A percentile compares a stretch with the other conserved stretches of the same genome.
Evolutionary conservation across 2,113 vertebrate species (phyloP).

Genomic region (Nibea albiflora): DNA sequence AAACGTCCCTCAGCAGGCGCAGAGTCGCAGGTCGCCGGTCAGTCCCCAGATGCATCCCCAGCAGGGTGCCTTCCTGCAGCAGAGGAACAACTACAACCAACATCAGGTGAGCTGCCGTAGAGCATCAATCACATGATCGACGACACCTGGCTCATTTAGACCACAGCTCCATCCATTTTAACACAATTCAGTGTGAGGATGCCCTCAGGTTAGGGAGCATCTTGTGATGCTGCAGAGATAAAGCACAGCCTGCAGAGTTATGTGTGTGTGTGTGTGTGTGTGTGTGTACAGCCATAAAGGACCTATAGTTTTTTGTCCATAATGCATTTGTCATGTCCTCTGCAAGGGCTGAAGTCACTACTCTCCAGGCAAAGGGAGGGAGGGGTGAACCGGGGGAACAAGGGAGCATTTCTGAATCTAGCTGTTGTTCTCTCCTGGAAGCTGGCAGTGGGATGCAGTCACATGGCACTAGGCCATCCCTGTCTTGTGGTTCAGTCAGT

Average conservation of each 20-base stretch:
- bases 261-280: background rate
- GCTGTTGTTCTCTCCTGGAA: constrained; percentile 73
- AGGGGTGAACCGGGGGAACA: constrained; percentile 36
- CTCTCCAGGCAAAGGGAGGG: constrained; percentile 32
- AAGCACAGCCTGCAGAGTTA: background rate
- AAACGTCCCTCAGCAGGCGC: constrained; percentile 89
- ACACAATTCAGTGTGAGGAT: background rate
- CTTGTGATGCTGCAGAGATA: constrained; percentile 33
- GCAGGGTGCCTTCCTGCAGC: constrained; percentile 92
- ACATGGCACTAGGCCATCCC: constrained; percentile 68
- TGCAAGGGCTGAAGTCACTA: constrained; percentile 20
- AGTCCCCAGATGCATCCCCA: constrained; percentile 91
- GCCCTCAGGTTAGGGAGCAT: constrained; percentile 14
- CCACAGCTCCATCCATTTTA: background rate
- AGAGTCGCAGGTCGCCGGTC: constrained; percentile 91
- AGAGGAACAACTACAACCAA: constrained; percentile 94
- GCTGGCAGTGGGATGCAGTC: constrained; percentile 72
- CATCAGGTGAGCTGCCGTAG: constrained; percentile 88
- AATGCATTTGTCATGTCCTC: constrained; percentile 47
- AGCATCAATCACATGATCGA: background rate
- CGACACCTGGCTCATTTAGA: background rate
- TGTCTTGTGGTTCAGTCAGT: constrained; percentile 64
- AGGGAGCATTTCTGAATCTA: constrained; percentile 68
- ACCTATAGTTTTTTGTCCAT: constrained; percentile 11
- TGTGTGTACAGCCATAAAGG: background rate